Evolutionary conservation across 1,140 invertebrate genomes (phyloP).

Genomic region (Pararge aegeria): DNA sequence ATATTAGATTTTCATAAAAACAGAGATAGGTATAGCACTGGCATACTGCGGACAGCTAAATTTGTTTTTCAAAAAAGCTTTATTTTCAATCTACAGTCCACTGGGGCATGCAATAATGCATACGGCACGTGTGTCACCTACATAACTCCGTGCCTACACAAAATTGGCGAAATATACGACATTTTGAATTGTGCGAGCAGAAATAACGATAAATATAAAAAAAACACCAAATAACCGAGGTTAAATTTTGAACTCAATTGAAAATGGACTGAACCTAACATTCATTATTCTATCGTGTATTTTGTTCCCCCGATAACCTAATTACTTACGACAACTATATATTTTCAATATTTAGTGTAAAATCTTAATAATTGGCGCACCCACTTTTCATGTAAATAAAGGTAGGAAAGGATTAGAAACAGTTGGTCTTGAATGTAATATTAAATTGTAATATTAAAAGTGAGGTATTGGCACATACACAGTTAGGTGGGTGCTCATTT

Average conservation of each 20-base stretch:
- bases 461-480: no score
- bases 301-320: no score
- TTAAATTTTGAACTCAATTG: background rate
- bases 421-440: no score
- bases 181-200: background rate
- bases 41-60: slow-evolving; percentile 11
- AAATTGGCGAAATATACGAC: slow-evolving; percentile 2
- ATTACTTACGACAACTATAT: no score
- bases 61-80: slow-evolving; percentile 17
- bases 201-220: background rate
- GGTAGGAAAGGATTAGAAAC: no score
- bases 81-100: slow-evolving; percentile 22
- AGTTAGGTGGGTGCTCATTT: no score
- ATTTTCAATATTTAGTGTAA: no score
- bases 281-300: no score
- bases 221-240: background rate
- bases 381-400: no score
- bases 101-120: slow-evolving; percentile 19
- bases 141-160: slow-evolving; percentile 10
- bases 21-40: background rate
- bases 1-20: background rate
- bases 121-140: slow-evolving; percentile 14
- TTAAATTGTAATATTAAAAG: no score
- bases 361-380: no score
- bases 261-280: no score